phyloP scores from a whole-genome alignment of 2,113 vertebrate genomes.

The Damaliscus lunatus region DNA sequence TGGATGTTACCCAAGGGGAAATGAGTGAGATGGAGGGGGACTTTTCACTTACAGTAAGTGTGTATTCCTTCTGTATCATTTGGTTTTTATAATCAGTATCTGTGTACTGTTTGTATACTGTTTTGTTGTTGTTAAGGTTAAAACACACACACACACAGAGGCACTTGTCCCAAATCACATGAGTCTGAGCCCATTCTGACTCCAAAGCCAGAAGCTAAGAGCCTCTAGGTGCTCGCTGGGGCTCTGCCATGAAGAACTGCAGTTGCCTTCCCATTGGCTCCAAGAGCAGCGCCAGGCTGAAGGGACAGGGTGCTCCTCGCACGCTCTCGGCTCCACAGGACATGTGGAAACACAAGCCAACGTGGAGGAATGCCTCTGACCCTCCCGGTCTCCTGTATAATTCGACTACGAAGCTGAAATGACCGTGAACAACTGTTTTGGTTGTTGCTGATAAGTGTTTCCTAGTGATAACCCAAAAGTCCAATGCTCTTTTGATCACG shows the following conservation, averaged over 20 bases:
- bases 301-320: not conserved
- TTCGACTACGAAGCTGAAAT: not conserved
- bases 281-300: not conserved
- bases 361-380: not conserved
- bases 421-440: not conserved
- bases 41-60: not conserved
- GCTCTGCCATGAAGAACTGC: not conserved
- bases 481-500: not conserved
- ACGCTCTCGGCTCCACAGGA: not conserved
- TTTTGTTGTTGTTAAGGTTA: not conserved
- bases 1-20: not conserved
- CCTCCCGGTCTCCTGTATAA: not conserved
- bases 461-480: not conserved
- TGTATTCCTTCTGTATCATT: not conserved
- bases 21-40: not conserved
- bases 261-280: not conserved
- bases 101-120: not conserved
- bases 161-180: not conserved
- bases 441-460: not conserved
- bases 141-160: not conserved
- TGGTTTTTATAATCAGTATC: not conserved
- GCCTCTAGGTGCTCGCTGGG: accelerated
- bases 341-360: not conserved
- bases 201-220: not conserved
- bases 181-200: not conserved